Base-by-base conservation (phyloP, 2,888 invertebrate species). In the Parapristionchus giblindavisi region DNA sequence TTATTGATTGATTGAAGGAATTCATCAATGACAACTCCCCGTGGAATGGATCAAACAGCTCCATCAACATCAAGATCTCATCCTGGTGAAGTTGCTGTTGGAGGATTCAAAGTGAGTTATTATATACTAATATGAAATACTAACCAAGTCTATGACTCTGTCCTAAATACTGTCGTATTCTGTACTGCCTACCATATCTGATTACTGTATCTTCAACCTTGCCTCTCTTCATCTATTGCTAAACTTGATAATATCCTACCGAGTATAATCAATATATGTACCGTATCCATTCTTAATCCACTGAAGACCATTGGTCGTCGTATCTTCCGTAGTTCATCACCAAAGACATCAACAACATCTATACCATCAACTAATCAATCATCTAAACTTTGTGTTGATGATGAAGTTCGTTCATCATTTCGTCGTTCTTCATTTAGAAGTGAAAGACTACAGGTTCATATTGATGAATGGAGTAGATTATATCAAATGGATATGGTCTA, bases 71-170 rank as follows among this genome's bases (percentile, higher is more conserved):
- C 40, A 5, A n/a, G 70, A 27, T 71, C 70, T 1, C 70, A 71
- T n/a, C 27, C 70, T 21, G 70, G 70, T 38, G 70, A 71, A 21
- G 70, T 71, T 40, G 70, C 68, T 8, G 68, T 71, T 5, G 70
- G 70, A 38, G 70, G 70, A 24, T 71, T 71, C 40, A 71, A 71
- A 56, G 70, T 71, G n/a, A n/a, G n/a, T n/a, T n/a, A n/a, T n/a
- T n/a, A n/a, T n/a, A n/a, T n/a, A n/a, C n/a, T n/a, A n/a, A n/a
- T n/a, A n/a, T n/a, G n/a, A n/a, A n/a, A n/a, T n/a, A n/a, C n/a
- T n/a, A n/a, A n/a, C n/a, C n/a, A n/a, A n/a, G n/a, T n/a, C n/a
- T n/a, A n/a, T n/a, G n/a, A n/a, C n/a, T n/a, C n/a, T n/a, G n/a
- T n/a, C n/a, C n/a, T n/a, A n/a, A n/a, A n/a, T n/a, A n/a, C n/a